Percentiles rank a stretch among this genome's conserved stretches.
These are phyloP conservation scores for Cavia aperea DNA, from an alignment of 2,113 vertebrate species.

Conservation along the genomic window DNA sequence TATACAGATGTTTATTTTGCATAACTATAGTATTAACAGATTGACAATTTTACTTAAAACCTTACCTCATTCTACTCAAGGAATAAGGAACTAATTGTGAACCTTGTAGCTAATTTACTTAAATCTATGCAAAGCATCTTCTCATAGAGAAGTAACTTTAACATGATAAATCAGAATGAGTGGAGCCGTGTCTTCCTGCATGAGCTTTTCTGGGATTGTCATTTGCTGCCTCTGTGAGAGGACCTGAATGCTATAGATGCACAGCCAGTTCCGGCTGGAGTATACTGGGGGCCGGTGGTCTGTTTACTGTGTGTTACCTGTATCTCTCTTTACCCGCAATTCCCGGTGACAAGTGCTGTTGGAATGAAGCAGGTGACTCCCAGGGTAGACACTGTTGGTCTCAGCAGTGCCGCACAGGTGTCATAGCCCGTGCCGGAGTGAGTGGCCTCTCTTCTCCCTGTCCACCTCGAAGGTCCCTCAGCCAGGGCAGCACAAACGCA, in stretches of 20 bases:
- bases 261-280: constrained; percentile 52
- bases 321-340: constrained; percentile 49
- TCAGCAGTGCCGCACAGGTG: constrained; percentile 49
- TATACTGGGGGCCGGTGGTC: constrained; percentile 38
- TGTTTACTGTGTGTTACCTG: neutral
- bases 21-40: constrained; percentile 70
- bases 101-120: neutral
- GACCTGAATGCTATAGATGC: constrained; percentile 61
- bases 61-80: constrained; percentile 52
- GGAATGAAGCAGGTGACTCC: constrained; percentile 78
- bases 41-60: constrained; percentile 65
- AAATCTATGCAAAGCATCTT: neutral
- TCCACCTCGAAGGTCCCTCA: constrained; percentile 85
- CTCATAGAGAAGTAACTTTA: constrained; percentile 28
- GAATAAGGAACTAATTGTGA: constrained; percentile 19
- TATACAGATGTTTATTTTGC: constrained; percentile 57
- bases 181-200: constrained; percentile 70
- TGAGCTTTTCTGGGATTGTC: constrained; percentile 71
- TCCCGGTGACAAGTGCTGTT: constrained; percentile 25
- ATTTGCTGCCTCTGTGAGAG: constrained; percentile 60
- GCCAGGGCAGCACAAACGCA: constrained; percentile 93
- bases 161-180: neutral
- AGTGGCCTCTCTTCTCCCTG: constrained; percentile 50
- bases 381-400: constrained; percentile 56
- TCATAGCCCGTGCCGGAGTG: neutral